phyloP scores from a whole-genome alignment of 1,140 invertebrate species.

The Littorina saxatilis region DNA sequence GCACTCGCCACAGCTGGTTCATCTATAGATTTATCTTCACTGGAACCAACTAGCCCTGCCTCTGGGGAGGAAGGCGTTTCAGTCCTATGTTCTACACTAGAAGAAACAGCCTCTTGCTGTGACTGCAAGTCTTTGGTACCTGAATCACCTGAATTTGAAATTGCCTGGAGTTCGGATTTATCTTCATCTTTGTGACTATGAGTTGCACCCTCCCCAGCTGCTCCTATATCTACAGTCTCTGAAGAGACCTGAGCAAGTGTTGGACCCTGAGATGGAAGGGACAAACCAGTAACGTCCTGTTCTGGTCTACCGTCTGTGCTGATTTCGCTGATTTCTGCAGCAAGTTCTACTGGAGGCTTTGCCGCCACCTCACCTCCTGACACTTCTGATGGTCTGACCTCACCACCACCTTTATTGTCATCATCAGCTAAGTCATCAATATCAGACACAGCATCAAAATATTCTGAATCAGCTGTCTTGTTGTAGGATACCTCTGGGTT shows the following conservation, averaged over 20 bases:
- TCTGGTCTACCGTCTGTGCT: background rate
- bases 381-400: background rate
- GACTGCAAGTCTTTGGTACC: background rate
- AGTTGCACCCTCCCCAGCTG: background rate
- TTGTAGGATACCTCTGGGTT: background rate
- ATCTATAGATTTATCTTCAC: background rate
- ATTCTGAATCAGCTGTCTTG: background rate
- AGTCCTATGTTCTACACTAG: too few relatives aligned
- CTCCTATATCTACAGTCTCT: background rate
- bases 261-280: background rate
- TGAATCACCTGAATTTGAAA: background rate
- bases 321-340: background rate
- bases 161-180: background rate
- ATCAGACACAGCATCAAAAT: background rate
- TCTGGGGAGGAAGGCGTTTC: too few relatives aligned
- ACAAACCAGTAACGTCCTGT: background rate
- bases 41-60: too few relatives aligned
- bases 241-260: background rate
- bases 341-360: background rate
- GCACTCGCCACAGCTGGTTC: conserved; percentile 18
- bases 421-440: conserved; percentile 32
- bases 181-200: background rate
- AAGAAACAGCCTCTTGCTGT: background rate
- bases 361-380: background rate
- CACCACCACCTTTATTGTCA: conserved; percentile 8